Evolutionary conservation across 2,888 invertebrate genomes (phyloP).

Genomic region (Drosophila picticornis): DNA sequence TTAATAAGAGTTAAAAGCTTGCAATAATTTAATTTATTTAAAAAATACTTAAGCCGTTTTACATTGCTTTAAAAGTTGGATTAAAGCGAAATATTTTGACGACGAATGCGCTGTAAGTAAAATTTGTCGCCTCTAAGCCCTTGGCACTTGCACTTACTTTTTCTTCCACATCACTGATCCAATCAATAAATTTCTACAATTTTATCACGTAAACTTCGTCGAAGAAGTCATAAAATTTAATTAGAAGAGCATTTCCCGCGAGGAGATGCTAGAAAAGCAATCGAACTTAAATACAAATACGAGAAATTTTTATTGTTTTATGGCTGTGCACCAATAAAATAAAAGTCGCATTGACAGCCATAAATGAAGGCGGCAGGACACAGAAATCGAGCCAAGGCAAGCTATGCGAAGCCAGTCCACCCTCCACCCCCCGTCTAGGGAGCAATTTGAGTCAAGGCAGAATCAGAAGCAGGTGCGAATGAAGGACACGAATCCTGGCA

Average conservation of each 20-base stretch:
- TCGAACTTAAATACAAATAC: conserved; percentile 60
- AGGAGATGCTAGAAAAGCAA: conserved; percentile 42
- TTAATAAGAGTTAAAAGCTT: background rate
- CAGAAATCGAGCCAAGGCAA: conserved; percentile 4
- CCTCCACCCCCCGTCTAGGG: conserved; percentile 43
- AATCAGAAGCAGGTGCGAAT: conserved; percentile 52
- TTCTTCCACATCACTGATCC: conserved; percentile 9
- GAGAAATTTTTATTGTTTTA: conserved; percentile 74
- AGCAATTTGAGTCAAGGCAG: conserved; percentile 53
- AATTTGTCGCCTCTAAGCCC: background rate
- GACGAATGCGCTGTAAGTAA: background rate
- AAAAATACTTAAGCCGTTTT: no score
- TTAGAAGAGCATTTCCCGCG: conserved; percentile 70
- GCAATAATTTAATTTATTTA: background rate
- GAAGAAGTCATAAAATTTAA: conserved; percentile 74
- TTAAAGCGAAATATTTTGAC: background rate
- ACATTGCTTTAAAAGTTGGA: background rate
- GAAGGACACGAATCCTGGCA: conserved; percentile 48
- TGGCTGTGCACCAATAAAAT: conserved; percentile 57
- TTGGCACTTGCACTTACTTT: background rate
- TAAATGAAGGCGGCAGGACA: conserved; percentile 48
- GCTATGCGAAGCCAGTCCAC: background rate
- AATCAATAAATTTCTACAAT: conserved; percentile 34
- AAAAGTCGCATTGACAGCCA: conserved; percentile 47
- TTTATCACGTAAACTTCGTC: conserved; percentile 60